Base-by-base conservation (phyloP, 2,113 vertebrate species). In the Archilochus colubris region DNA sequence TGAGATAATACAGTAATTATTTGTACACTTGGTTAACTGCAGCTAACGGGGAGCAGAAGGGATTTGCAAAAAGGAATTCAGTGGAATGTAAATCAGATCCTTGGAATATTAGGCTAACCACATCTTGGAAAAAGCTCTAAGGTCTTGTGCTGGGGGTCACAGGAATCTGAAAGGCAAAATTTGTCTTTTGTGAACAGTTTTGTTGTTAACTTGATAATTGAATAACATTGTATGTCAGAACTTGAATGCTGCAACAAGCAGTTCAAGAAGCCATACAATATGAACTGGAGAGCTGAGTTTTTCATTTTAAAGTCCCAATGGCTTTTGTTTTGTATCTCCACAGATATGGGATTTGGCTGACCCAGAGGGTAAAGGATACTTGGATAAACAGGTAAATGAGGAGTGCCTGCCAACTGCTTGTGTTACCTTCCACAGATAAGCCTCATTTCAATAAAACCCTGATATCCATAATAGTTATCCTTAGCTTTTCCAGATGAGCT, bases 341-440 rank as follows among this genome's bases (percentile, higher is more conserved):
- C 97, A 99, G 99, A 99, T 99, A 96, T 99, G 99, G 99, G 99
- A 99, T 97, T 97, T 99, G 95, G 99, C 99, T 3, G 99, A 99
- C 93, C 99, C 99, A 2, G 99, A 99, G 94, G 99, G 99, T 74
- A 99, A 99, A 98, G 99, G 99, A 66, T 99, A 98, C 96, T 96
- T 99, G 96, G 99, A 99, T 97, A 99, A 99, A 97, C 99, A 99
- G 98, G 99, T 99, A 97, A 82, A 75, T 89, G 14, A 59, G 48
- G 61, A 14, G 17, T 76, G 17, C 33, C 7, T 75, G n/a, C 44
- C 23, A 61, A 61, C 3, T 6, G 44, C 17, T 43, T 69, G 1
- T 1, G 3, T 66, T 75, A 18, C n/a, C 17, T 74, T 61, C 21
- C 19, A 24, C 36, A 51, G 23, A 27, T 63, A 8, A 57, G 24